These are phyloP conservation scores for Dolichopus griseipennis DNA, from an alignment of 2,888 invertebrate species.

Conservation along the genomic window DNA sequence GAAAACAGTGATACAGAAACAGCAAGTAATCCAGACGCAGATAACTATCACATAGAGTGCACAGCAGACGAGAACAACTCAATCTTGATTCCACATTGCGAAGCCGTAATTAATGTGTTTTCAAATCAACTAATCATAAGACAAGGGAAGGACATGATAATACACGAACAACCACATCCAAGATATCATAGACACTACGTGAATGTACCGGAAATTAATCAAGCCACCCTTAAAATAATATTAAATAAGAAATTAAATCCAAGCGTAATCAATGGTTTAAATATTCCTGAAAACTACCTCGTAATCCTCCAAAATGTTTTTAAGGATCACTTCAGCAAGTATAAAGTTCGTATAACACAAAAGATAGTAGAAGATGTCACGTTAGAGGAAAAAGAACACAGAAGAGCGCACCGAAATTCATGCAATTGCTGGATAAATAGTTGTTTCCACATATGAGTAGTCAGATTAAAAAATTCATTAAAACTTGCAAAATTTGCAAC, in stretches of 20 bases:
- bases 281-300: constrained; percentile 15
- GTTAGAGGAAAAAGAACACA: constrained; percentile 7
- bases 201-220: not conserved
- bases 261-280: constrained; percentile 14
- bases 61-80: too few species aligned
- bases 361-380: constrained; percentile 10
- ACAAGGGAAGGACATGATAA: constrained; percentile 10
- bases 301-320: constrained; percentile 15
- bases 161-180: constrained; percentile 19
- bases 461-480: constrained; percentile 11
- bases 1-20: too few species aligned
- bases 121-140: constrained; percentile 20
- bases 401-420: not conserved
- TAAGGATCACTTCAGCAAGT: constrained; percentile 11
- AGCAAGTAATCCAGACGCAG: too few species aligned
- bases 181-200: constrained; percentile 11
- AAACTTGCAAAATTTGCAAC: constrained; percentile 9
- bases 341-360: constrained; percentile 12
- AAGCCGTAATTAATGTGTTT: too few species aligned
- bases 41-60: too few species aligned
- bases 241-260: constrained; percentile 10
- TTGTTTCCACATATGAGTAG: constrained; percentile 14
- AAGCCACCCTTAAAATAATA: not conserved
- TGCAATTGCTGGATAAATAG: not conserved
- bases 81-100: too few species aligned